A percentile compares a stretch with the other conserved stretches of the same genome.
Evolutionary conservation across 2,113 vertebrate species (phyloP).

Genomic region (Phyllostomus discolor): DNA sequence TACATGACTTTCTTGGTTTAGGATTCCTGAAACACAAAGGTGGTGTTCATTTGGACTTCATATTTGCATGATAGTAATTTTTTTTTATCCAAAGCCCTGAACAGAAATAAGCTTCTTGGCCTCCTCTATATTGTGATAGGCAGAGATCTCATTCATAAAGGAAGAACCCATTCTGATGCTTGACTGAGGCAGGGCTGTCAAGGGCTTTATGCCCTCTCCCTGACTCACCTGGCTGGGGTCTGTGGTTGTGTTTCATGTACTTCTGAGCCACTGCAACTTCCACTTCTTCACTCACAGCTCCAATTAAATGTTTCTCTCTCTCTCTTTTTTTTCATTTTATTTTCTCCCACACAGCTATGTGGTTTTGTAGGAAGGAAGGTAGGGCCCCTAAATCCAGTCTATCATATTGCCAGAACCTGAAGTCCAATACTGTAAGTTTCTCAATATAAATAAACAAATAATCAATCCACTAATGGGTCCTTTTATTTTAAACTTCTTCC

Average conservation of each 20-base stretch:
- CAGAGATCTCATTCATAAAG: background rate
- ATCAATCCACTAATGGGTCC: background rate
- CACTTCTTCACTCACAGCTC: background rate
- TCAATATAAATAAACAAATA: background rate
- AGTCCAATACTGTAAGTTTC: background rate
- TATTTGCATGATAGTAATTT: background rate
- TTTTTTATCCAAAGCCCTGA: background rate
- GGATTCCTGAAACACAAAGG: background rate
- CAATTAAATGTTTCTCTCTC: background rate
- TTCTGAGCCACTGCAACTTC: background rate
- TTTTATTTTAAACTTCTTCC: conserved; percentile 27
- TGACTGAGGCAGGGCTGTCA: too few species aligned
- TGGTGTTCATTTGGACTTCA: background rate
- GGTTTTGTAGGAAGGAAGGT: background rate
- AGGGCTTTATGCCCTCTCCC: background rate
- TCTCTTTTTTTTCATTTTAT: background rate
- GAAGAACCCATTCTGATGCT: background rate
- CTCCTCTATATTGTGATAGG: background rate
- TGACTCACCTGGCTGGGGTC: fast-evolving
- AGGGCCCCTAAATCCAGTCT: background rate
- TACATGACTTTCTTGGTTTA: background rate
- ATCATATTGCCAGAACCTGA: background rate
- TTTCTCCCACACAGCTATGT: background rate
- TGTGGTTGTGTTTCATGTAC: background rate
- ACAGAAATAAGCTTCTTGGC: background rate